phyloP scores from a whole-genome alignment of 2,113 vertebrate species.

The Myrmecobius fasciatus region DNA sequence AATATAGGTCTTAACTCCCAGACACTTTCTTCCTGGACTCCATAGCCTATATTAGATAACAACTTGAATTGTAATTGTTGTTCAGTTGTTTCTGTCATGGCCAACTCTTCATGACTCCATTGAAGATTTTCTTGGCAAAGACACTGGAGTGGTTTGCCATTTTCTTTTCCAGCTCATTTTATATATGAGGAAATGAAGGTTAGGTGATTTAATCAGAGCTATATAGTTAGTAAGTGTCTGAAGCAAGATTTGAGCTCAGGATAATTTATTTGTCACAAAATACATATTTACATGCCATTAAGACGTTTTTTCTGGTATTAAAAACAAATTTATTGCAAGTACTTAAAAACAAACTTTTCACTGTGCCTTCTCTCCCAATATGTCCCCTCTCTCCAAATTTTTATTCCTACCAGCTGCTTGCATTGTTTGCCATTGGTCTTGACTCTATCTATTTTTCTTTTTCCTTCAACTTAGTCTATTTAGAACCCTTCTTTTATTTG shows the following conservation, averaged over 20 bases:
- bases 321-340: neutral
- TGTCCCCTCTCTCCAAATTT: neutral
- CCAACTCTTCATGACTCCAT: neutral
- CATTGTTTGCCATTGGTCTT: neutral
- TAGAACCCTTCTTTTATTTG: neutral
- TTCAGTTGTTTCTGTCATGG: neutral
- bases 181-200: neutral
- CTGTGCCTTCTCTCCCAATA: neutral
- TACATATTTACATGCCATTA: neutral
- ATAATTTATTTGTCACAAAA: neutral
- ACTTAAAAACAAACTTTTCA: neutral
- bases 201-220: neutral
- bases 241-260: neutral
- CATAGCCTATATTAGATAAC: neutral
- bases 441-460: neutral
- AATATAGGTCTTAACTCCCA: neutral
- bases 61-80: neutral
- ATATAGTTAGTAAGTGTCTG: neutral
- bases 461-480: neutral
- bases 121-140: neutral
- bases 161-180: neutral
- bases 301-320: neutral
- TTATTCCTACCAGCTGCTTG: neutral
- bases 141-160: neutral
- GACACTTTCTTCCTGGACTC: neutral